Evolutionary conservation across 1,140 invertebrate genomes (phyloP), one percentile per base, ranked within the genome.

Genomic region (Drosophila nebulosa): DNA sequence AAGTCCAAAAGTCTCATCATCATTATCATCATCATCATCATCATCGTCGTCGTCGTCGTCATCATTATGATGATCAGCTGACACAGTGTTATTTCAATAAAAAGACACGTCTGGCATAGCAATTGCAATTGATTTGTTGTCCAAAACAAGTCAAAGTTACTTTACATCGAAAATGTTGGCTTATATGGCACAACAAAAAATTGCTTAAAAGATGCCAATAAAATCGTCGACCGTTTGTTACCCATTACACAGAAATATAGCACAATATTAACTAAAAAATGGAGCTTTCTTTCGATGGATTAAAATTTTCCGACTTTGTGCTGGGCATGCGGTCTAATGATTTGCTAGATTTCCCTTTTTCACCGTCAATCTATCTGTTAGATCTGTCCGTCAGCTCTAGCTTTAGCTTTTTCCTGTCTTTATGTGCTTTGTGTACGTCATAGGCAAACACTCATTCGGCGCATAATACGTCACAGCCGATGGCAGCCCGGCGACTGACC

Each of bases 1-100:
- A 56, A 77, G 74, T 73, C 65, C 74, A 77, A 77, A 52, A 69
- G 70, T 59, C 70, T 65, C 64, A 59, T 12, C 46, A 36, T 36
- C 32, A 35, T 35, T 10, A 35, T 24, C 24, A 24, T 24, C 24
- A n/a, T n/a, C n/a, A n/a, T n/a, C n/a, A 30, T 30, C n/a, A 14
- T 14, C n/a, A 39, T 42, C 39, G 16, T 18, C 39, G 16, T 42
- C 14, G 16, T 42, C 12, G 14, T 39, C 4, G 1, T 14, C 2
- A 42, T 39, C 0, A 39, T 42, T 6, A 42, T 42, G 16, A 42
- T 9, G 16, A 42, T 42, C 39, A 42, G 39, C 16, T 42, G 39
- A 46, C 39, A 46, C 39, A 18, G 39, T 46, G 39, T 3, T 21
- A 10, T 46, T 46, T 46, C 39, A 46, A 46, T 21, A 46, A 46